Evolutionary conservation across 2,888 invertebrate species (phyloP).

Genomic region (Pteria penguin): DNA sequence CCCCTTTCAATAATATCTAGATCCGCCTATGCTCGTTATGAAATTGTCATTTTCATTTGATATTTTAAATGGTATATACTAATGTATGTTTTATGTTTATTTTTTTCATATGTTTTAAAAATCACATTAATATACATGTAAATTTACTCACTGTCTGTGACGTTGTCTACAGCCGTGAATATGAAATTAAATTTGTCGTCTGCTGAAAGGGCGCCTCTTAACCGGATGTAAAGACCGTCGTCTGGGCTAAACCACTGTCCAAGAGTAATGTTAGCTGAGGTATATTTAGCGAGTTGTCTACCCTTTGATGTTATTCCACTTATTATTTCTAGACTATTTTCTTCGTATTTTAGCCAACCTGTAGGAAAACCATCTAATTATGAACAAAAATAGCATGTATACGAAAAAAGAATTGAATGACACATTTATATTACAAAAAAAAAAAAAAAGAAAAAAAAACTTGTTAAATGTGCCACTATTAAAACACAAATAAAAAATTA

Average conservation of each 20-base stretch:
- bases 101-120: too few relatives aligned
- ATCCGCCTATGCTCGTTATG: too few relatives aligned
- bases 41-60: too few relatives aligned
- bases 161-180: conserved; percentile 68
- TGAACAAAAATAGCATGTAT: background rate
- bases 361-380: conserved; percentile 6
- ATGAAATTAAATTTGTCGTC: conserved; percentile 69
- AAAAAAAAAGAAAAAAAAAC: too few relatives aligned
- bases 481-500: too few relatives aligned
- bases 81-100: too few relatives aligned
- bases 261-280: conserved; percentile 63
- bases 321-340: conserved; percentile 67
- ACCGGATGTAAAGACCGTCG: conserved; percentile 68
- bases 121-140: too few relatives aligned
- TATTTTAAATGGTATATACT: too few relatives aligned
- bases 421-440: too few relatives aligned
- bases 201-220: conserved; percentile 65
- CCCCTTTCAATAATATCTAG: too few relatives aligned
- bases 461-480: too few relatives aligned
- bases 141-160: conserved; percentile 59
- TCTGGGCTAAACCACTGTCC: conserved; percentile 57
- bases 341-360: conserved; percentile 68
- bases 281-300: conserved; percentile 57
- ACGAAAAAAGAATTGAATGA: too few relatives aligned
- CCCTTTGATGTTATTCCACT: conserved; percentile 67